phyloP scores from a whole-genome alignment of 2,113 vertebrate genomes.

The Leucoraja erinaceus region DNA sequence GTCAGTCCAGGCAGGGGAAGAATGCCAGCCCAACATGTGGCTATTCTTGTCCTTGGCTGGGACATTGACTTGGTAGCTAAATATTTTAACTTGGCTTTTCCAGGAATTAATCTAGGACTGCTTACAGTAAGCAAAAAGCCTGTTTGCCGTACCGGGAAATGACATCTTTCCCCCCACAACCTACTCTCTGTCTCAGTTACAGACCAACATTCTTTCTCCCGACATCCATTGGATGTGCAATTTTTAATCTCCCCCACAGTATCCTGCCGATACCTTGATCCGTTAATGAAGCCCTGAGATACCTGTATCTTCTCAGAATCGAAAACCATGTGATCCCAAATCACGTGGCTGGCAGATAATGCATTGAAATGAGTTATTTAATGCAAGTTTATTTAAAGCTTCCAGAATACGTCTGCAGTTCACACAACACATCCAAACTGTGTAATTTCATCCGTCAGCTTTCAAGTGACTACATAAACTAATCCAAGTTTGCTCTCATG shows the following conservation, averaged over 20 bases:
- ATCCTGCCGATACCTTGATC: background rate
- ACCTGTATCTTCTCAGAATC: background rate
- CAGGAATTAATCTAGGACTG: background rate
- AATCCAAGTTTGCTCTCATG: background rate
- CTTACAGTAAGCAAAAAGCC: background rate
- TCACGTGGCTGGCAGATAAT: background rate
- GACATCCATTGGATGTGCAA: background rate
- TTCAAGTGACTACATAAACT: background rate
- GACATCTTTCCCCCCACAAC: background rate
- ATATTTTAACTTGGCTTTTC: background rate
- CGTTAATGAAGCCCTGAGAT: background rate
- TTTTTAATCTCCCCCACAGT: background rate
- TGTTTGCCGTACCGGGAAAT: background rate
- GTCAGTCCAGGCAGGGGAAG: background rate
- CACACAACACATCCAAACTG: background rate
- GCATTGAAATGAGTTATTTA: background rate
- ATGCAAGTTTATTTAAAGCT: slow-evolving; percentile 27
- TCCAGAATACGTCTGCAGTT: background rate
- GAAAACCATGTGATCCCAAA: background rate
- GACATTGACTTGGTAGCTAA: background rate
- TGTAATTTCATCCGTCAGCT: background rate
- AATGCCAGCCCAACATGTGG: background rate
- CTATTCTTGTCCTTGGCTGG: slow-evolving; percentile 25
- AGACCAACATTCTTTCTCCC: background rate
- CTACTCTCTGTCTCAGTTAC: background rate